phyloP scores from a whole-genome alignment of 2,797 vertebrate species.

The Emys orbicularis region DNA sequence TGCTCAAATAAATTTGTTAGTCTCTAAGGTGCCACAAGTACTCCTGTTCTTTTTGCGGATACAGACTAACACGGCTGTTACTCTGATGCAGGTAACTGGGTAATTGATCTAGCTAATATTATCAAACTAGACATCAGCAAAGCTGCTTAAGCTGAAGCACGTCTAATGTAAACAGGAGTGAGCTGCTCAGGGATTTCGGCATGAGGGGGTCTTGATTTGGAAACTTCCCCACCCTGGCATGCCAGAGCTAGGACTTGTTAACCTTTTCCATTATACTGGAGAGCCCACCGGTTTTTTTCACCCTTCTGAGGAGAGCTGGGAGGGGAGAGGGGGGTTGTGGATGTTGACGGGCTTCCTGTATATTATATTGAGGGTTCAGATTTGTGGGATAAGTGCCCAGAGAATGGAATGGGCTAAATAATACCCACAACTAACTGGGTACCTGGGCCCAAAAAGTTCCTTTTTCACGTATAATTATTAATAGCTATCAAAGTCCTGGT shows the following conservation, averaged over 20 bases:
- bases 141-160: background rate
- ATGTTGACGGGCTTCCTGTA: background rate
- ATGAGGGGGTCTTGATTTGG: background rate
- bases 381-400: background rate
- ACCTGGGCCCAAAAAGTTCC: background rate
- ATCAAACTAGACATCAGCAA: background rate
- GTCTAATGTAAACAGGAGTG: background rate
- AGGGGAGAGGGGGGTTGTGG: rapidly evolving
- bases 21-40: no score
- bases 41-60: no score
- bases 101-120: background rate
- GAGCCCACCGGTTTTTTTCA: background rate
- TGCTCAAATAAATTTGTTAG: no score
- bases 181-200: background rate
- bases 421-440: background rate
- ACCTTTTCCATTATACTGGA: background rate
- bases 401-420: background rate
- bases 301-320: background rate
- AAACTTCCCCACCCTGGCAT: background rate
- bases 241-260: background rate
- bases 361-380: background rate
- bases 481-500: background rate
- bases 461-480: background rate
- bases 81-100: background rate
- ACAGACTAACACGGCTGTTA: no score